Base-by-base conservation (phyloP, 2,113 vertebrate species). In the Elephantulus edwardii region DNA sequence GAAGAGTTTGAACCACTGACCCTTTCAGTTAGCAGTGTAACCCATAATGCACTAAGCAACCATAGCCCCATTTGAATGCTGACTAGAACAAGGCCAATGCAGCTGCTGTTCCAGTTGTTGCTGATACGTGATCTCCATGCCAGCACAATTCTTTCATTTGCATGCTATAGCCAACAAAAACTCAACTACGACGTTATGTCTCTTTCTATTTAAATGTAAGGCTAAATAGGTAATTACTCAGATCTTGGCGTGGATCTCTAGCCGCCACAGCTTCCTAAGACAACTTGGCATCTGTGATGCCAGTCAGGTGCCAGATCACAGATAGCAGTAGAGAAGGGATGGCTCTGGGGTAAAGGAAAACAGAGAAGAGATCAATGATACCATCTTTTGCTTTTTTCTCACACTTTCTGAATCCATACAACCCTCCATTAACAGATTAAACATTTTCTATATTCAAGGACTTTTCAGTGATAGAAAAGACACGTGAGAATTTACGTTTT, bases 151-250 rank as follows among this genome's bases (percentile, higher is more conserved):
- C 12, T 68, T 56, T 91, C 26, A 5, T n/a, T 46, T 2, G 48
- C 0, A 2, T 26, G 44, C 8, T 24, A 64, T n/a, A 50, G 19
- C 60, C 62, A 82, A 22, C 56, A 87, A 64, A 70, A 12, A 11
- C 8, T 75, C 26, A 10, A 22, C 2, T 40, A 71, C 30, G 79
- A 40, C 56, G 1, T 40, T 35, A 24, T 50, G 40, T 26, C 26
- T n/a, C 38, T 64, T 26, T 87, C 22, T 70, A 82, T 40, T 94
- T 62, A 48, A 40, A 46, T 78, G 6, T 89, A 70, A 91, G 19
- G 52, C 80, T 89, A 76, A 38, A 11, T 8, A 78, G 35, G 42
- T 82, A 44, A 84, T 68, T 79, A 80, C 71, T 58, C 58, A 58
- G 66, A 75, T 16, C 8, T 28, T 56, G 54, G 16, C 66, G 64